A percentile compares a stretch with the other conserved stretches of the same genome.
phyloP scores from a whole-genome alignment of 1,140 invertebrate genomes.

The Anthonomus grandis region DNA sequence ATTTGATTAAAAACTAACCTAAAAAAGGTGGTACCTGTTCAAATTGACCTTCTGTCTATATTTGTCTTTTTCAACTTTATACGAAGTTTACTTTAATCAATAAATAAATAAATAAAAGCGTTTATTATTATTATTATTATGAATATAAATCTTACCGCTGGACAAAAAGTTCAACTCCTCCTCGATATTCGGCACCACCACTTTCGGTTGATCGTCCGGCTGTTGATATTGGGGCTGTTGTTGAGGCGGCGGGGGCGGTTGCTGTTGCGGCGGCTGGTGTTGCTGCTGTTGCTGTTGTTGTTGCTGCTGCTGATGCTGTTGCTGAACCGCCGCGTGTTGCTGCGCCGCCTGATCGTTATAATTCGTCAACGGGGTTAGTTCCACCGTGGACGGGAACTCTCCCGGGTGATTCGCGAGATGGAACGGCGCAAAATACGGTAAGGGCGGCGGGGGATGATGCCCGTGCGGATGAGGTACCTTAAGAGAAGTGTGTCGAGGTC shows the following conservation, averaged over 20 bases:
- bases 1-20: too few species aligned
- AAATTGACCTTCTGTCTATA: too few species aligned
- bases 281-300: constrained; percentile 40
- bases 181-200: constrained; percentile 81
- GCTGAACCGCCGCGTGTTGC: constrained; percentile 24
- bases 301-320: constrained; percentile 28
- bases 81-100: too few species aligned
- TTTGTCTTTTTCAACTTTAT: too few species aligned
- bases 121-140: too few species aligned
- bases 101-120: too few species aligned
- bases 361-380: constrained; percentile 59
- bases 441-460: constrained; percentile 55
- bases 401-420: constrained; percentile 60
- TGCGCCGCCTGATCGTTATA: constrained; percentile 51
- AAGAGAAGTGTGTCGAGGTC: constrained; percentile 33
- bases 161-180: constrained; percentile 76
- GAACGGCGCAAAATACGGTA: constrained; percentile 68
- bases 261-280: constrained; percentile 22
- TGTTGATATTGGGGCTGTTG: constrained; percentile 42
- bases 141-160: too few species aligned
- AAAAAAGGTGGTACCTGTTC: too few species aligned
- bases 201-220: constrained; percentile 70
- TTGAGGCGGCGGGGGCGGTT: constrained; percentile 38
- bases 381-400: constrained; percentile 64
- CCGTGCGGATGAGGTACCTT: constrained; percentile 59